A percentile compares a stretch with the other conserved stretches of the same genome.
Conservation (phyloP, 2,888 invertebrate genomes). For the Diplolepis rosae region DNA sequence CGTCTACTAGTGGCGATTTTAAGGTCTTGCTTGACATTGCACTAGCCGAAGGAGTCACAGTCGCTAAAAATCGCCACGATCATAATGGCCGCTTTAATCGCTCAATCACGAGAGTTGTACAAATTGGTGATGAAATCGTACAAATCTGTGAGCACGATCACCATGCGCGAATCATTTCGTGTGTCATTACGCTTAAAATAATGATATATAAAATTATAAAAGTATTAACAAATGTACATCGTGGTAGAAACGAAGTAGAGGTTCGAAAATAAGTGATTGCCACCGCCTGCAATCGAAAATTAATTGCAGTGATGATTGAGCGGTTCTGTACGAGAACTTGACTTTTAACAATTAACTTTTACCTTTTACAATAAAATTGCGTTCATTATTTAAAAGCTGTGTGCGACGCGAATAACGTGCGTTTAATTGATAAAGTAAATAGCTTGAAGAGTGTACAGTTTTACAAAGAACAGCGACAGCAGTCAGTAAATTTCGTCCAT, state of each 20-base stretch:
- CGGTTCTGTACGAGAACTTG: neutral
- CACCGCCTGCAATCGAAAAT: slow-evolving; percentile 10
- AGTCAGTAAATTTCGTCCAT: neutral
- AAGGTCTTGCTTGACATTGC: slow-evolving; percentile 22
- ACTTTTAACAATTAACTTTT: neutral
- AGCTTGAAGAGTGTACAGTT: neutral
- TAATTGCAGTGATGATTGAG: slow-evolving; percentile 24
- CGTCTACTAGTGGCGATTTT: slow-evolving; percentile 36
- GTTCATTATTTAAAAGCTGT: slow-evolving; percentile 2
- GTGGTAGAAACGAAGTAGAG: slow-evolving; percentile 15
- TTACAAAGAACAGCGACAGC: neutral
- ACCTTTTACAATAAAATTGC: neutral
- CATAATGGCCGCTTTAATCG: slow-evolving; percentile 24
- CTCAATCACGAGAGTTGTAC: slow-evolving; percentile 9
- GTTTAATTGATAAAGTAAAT: neutral
- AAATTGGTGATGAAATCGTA: slow-evolving; percentile 1
- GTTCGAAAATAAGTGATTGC: slow-evolving; percentile 13
- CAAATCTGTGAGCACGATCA: slow-evolving; percentile 20
- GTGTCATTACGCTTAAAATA: slow-evolving; percentile 27
- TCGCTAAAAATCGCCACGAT: slow-evolving; percentile 14
- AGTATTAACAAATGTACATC: slow-evolving; percentile 71
- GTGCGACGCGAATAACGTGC: slow-evolving; percentile 5
- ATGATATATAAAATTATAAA: slow-evolving; percentile 64
- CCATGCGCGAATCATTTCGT: neutral
- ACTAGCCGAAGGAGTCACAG: slow-evolving; percentile 1